A percentile compares a stretch with the other conserved stretches of the same genome.
phyloP scores from a whole-genome alignment of 2,888 invertebrate genomes.

The Calliopum simillimum region DNA sequence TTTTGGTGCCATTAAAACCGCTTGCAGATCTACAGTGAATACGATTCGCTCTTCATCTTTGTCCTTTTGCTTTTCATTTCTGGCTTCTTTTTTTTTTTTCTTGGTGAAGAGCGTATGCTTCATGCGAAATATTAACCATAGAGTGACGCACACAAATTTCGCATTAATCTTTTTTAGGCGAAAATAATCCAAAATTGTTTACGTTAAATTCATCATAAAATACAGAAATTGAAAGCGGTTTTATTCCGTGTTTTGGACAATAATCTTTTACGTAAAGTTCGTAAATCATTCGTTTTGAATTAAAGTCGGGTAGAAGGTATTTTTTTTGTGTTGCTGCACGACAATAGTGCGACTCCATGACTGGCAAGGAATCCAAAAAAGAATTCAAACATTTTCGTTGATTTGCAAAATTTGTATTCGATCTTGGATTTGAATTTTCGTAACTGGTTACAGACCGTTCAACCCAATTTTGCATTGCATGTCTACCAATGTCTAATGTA shows the following conservation, averaged over 20 bases:
- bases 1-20: constrained; percentile 38
- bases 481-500: constrained; percentile 34
- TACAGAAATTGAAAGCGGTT: no score
- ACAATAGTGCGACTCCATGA: constrained; percentile 34
- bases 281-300: constrained; percentile 22
- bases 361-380: constrained; percentile 37
- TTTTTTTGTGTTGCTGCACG: constrained; percentile 30
- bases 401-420: constrained; percentile 16
- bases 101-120: constrained; percentile 37
- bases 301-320: constrained; percentile 29
- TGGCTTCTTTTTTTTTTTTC: constrained; percentile 35
- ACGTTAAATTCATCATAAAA: no score
- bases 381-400: constrained; percentile 28
- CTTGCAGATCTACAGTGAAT: constrained; percentile 37
- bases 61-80: constrained; percentile 38
- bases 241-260: no score
- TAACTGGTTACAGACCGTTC: constrained; percentile 24
- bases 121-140: constrained; percentile 23
- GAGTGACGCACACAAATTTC: constrained; percentile 33
- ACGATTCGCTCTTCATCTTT: constrained; percentile 33
- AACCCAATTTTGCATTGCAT: constrained; percentile 20
- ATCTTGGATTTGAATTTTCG: constrained; percentile 16
- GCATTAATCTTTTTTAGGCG: constrained; percentile 37
- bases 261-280: no score
- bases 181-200: no score